Conservation (phyloP, 2,888 invertebrate genomes). For the Harpalus rubripes region DNA sequence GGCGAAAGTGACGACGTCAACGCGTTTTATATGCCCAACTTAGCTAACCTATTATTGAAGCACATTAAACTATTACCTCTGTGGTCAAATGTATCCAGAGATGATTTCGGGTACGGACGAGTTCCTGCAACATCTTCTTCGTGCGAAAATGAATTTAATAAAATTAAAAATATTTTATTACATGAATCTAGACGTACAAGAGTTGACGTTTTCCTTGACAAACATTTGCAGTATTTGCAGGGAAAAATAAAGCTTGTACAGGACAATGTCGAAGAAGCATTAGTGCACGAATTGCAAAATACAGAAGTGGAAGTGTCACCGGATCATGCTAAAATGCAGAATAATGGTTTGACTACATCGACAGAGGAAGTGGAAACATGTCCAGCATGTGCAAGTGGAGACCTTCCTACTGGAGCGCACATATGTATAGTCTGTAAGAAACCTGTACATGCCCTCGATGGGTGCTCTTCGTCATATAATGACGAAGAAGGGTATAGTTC, state of each 20-base stretch:
- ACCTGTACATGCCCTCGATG: constrained; percentile 27
- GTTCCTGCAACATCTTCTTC: constrained; percentile 23
- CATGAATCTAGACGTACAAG: not conserved
- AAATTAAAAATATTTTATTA: constrained; percentile 40
- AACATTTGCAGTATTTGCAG: constrained; percentile 40
- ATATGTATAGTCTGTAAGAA: constrained; percentile 40
- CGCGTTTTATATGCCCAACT: no score
- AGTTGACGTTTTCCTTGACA: no score
- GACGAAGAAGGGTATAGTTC: constrained; percentile 48
- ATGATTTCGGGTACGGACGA: constrained; percentile 3
- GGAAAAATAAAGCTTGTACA: constrained; percentile 13
- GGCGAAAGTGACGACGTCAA: no score
- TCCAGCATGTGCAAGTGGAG: constrained; percentile 20
- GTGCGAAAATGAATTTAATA: constrained; percentile 46
- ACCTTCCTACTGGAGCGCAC: constrained; percentile 47
- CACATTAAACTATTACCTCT: not conserved
- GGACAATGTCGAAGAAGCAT: not conserved
- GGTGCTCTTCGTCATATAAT: constrained; percentile 17
- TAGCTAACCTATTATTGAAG: no score
- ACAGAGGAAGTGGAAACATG: not conserved
- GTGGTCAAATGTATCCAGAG: not conserved
- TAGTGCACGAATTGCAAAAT: not conserved
- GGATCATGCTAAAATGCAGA: not conserved
- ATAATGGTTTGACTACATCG: no score
- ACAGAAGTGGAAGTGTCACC: not conserved